phyloP scores from a whole-genome alignment of 2,888 invertebrate genomes.

The Embidobia sp. region DNA sequence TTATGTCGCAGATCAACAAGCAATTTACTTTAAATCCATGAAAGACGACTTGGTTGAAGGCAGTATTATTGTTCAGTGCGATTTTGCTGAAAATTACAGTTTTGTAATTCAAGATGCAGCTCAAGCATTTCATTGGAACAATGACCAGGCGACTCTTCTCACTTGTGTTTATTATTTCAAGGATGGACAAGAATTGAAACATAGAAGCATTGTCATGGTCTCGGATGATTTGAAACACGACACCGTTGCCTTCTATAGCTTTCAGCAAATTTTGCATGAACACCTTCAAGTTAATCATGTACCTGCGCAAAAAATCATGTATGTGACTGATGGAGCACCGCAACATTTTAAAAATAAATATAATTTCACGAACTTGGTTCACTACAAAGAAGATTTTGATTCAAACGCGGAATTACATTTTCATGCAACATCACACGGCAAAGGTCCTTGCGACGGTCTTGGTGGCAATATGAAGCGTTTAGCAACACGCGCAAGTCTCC shows the following conservation, averaged over 20 bases:
- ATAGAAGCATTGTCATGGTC: constrained; percentile 46
- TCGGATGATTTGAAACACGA: constrained; percentile 58
- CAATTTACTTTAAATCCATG: constrained; percentile 4
- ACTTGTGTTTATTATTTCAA: constrained; percentile 60
- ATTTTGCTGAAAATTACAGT: constrained; percentile 21
- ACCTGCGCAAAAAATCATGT: constrained; percentile 16
- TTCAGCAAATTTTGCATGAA: too few relatives aligned
- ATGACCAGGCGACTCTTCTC: constrained; percentile 56
- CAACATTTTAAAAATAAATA: constrained; percentile 52
- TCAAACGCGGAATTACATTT: constrained; percentile 68
- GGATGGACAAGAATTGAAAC: constrained; percentile 21
- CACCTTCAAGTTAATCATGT: too few relatives aligned
- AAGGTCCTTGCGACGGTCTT: constrained; percentile 68
- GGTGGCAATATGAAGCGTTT: constrained; percentile 65
- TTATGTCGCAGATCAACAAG: constrained; percentile 27
- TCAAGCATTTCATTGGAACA: constrained; percentile 61
- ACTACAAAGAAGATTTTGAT: constrained; percentile 51
- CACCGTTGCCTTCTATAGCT: constrained; percentile 46
- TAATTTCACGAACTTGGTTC: constrained; percentile 38
- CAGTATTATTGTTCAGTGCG: constrained; percentile 26
- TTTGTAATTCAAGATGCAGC: constrained; percentile 47
- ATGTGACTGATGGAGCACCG: constrained; percentile 30
- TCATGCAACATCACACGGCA: constrained; percentile 69
- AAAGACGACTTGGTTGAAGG: constrained; percentile 16
- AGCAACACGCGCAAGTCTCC: constrained; percentile 25